Evolutionary conservation across 2,888 invertebrate species (phyloP), one percentile per base, ranked within the genome.

Genomic region (Mimumesa dahlbomi): DNA sequence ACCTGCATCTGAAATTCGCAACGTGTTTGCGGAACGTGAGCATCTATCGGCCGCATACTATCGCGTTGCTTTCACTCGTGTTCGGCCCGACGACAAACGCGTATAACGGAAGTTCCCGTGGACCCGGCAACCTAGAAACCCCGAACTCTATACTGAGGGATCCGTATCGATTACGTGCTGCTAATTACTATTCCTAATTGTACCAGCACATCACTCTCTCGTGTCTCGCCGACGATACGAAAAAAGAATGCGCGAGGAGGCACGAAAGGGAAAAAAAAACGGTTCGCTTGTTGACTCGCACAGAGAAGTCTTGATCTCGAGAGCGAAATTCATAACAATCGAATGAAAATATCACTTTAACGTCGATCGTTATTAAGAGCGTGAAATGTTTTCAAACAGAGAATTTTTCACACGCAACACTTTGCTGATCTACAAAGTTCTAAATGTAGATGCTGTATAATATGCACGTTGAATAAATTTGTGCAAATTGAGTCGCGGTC

Each of bases 111-210:
- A 85, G 82, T 81, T 67, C 73, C n/a, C 75, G 76, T 82, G 85
- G 83, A 84, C 83, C 85, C 58, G 61, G 70, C 83, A 87, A 86
- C 88, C 88, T 82, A 88, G 85, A 87, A 88, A 88, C 85, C 85
- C 69, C 82, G 78, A 87, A 88, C 74, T 66, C 76, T 68, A 43
- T 48, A 54, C 50, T n/a, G n/a, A 36, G 52, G 48, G 58, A 50
- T 75, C 54, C 40, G 29, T 56, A 70, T 61, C 67, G 57, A 73
- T 79, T 63, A 56, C 61, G 42, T 45, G 16, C 62, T 2, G 19
- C 19, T 64, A 68, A 77, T 77, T 50, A 18, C 45, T 62, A 68
- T 65, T 66, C 66, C 14, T 40, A 59, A 79, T 65, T 21, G 49
- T 29, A 6, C 1, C 0, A 18, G 16, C 1, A 18, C 34, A 46